Percentiles rank a stretch among this genome's conserved stretches.
Evolutionary conservation across 2,888 invertebrate species (phyloP).

Genomic region (Alsophila aescularia): DNA sequence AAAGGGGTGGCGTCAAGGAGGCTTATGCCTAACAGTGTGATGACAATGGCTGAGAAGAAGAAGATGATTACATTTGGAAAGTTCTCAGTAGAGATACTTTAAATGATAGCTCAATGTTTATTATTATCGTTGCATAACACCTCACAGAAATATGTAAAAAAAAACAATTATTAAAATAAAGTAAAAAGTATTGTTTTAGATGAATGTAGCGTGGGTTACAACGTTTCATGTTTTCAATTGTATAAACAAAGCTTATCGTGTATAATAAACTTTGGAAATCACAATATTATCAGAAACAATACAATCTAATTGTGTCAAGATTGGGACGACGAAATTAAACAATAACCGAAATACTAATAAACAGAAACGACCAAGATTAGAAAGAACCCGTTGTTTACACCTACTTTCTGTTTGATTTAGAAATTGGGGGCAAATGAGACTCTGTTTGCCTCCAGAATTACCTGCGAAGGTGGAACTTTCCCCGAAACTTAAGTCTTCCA

Average conservation of each 20-base stretch:
- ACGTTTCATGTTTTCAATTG: neutral
- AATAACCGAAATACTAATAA: slow-evolving; percentile 32
- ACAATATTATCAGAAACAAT: slow-evolving; percentile 10
- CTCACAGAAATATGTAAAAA: no score
- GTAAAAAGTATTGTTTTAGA: no score
- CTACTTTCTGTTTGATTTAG: slow-evolving; percentile 32
- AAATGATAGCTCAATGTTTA: no score
- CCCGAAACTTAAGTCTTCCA: slow-evolving; percentile 20
- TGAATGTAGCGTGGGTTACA: no score
- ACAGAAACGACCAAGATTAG: slow-evolving; percentile 8
- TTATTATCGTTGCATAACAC: no score
- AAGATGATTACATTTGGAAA: no score
- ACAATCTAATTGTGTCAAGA: slow-evolving; percentile 17
- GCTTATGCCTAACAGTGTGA: no score
- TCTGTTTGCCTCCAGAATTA: slow-evolving; percentile 30
- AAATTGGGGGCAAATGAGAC: slow-evolving; percentile 31
- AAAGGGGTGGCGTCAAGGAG: no score
- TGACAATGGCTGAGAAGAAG: no score
- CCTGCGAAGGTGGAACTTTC: slow-evolving; percentile 25
- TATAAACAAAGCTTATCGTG: neutral
- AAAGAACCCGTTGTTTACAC: slow-evolving; percentile 20
- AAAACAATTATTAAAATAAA: no score
- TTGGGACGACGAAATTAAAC: slow-evolving; percentile 18
- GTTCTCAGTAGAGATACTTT: no score
- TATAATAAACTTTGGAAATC: neutral